Percentiles rank a stretch among this genome's conserved stretches.
These are phyloP conservation scores for Palythoa caribaeorum DNA, from an alignment of 92 coral and sea anemone genomes.

Conservation along the genomic window DNA sequence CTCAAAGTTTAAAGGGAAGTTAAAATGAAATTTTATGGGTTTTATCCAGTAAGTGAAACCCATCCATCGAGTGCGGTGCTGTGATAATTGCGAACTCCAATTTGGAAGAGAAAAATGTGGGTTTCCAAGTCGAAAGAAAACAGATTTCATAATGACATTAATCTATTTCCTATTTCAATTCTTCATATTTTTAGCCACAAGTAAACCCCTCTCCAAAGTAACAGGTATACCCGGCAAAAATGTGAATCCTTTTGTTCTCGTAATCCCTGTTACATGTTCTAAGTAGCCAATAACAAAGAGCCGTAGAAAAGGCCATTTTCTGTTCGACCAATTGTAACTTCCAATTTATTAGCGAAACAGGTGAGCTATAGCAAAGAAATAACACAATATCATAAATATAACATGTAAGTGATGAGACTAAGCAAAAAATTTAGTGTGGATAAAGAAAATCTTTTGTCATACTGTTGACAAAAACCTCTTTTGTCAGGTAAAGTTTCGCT, in stretches of 20 bases:
- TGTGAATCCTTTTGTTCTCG: conserved; percentile 10
- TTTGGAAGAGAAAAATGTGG: neutral
- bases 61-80: neutral
- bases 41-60: neutral
- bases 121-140: neutral
- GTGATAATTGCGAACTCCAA: neutral
- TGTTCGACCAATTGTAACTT: conserved; percentile 78
- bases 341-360: conserved; percentile 66
- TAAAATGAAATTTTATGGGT: neutral
- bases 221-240: conserved; percentile 55
- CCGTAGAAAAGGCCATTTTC: conserved; percentile 63
- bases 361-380: conserved; percentile 78
- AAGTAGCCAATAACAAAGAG: conserved; percentile 69
- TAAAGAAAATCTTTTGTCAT: conserved; percentile 86
- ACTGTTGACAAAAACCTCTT: conserved; percentile 65
- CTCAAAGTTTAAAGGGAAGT: conserved; percentile 10
- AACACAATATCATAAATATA: conserved; percentile 78
- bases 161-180: neutral
- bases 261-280: conserved; percentile 37
- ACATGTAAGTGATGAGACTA: conserved; percentile 69
- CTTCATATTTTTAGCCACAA: conserved; percentile 27
- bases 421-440: conserved; percentile 57
- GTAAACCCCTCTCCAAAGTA: conserved; percentile 47
- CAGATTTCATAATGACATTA: neutral
- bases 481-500: conserved; percentile 31